Evolutionary conservation across 1,140 invertebrate genomes (phyloP).

Genomic region (Drosophila bipectinata): DNA sequence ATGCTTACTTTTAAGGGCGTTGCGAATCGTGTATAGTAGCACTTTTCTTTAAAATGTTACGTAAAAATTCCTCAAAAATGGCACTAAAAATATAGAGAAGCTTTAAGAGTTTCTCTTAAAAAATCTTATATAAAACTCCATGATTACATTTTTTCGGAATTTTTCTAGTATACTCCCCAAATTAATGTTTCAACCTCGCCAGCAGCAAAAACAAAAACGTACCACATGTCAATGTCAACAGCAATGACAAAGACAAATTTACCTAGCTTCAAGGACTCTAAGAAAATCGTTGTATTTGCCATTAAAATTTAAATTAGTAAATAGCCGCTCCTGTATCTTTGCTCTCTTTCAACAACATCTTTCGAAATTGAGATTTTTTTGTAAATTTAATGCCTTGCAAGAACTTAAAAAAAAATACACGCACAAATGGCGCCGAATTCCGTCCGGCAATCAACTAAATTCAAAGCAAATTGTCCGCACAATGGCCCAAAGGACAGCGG

Average conservation of each 20-base stretch:
- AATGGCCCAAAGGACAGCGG: conserved; percentile 39
- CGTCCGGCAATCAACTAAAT: conserved; percentile 78
- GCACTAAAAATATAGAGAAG: too few relatives aligned
- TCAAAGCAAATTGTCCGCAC: conserved; percentile 81
- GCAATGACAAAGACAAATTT: conserved; percentile 78
- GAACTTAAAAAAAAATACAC: conserved; percentile 2
- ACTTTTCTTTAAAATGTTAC: conserved; percentile 30
- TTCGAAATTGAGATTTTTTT: conserved; percentile 1
- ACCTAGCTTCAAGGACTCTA: conserved; percentile 13
- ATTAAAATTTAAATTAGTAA: conserved; percentile 66
- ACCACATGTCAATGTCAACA: conserved; percentile 78
- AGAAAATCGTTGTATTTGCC: conserved; percentile 10
- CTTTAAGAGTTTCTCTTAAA: too few relatives aligned
- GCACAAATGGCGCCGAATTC: conserved; percentile 73
- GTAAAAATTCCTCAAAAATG: not conserved
- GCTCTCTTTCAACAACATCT: conserved; percentile 33
- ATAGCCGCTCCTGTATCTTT: conserved; percentile 11
- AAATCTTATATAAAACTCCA: not conserved
- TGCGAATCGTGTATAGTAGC: conserved; percentile 36
- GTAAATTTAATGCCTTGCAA: conserved; percentile 60
- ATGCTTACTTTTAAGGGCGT: conserved; percentile 28
- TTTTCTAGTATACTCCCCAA: not conserved
- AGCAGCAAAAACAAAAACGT: conserved; percentile 33
- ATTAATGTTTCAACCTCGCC: conserved; percentile 19
- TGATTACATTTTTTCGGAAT: not conserved